phyloP scores from a whole-genome alignment of 2,888 invertebrate genomes.

The Chrysotoxum bicinctum region DNA sequence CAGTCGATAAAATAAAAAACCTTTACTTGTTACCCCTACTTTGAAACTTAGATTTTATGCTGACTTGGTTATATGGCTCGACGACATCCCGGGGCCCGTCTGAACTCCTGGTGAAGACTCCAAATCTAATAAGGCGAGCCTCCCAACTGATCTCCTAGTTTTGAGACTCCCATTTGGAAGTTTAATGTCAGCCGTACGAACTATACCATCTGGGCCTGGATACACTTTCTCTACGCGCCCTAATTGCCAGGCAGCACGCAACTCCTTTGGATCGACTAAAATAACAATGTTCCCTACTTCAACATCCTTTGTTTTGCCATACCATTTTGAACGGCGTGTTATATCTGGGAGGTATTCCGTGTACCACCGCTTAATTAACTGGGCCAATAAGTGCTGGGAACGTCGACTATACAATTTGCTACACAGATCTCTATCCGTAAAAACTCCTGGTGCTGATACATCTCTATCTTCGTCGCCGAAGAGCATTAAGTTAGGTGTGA shows the following conservation, averaged over 20 bases:
- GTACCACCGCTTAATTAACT: not conserved
- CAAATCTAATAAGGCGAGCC: too few relatives aligned
- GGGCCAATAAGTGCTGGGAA: not conserved
- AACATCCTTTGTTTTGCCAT: not conserved
- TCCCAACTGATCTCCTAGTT: too few relatives aligned
- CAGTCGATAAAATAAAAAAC: too few relatives aligned
- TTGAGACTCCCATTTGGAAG: too few relatives aligned
- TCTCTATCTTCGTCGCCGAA: not conserved
- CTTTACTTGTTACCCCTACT: too few relatives aligned
- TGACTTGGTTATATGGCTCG: too few relatives aligned
- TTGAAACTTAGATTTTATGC: too few relatives aligned
- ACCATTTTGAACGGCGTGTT: not conserved
- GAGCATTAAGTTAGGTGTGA: not conserved
- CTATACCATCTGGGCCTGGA: too few relatives aligned
- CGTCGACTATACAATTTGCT: slow-evolving; percentile 15
- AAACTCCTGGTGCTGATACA: not conserved
- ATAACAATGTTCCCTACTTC: not conserved
- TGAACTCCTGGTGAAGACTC: too few relatives aligned
- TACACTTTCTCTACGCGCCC: too few relatives aligned
- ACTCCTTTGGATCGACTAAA: not conserved
- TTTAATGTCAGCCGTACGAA: too few relatives aligned
- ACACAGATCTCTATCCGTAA: not conserved
- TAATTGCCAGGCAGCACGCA: not conserved
- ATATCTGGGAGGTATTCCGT: slow-evolving; percentile 1
- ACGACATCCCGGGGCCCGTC: too few relatives aligned